Evolutionary conservation across 2,888 invertebrate genomes (phyloP).

Genomic region (Heliconius aoede): DNA sequence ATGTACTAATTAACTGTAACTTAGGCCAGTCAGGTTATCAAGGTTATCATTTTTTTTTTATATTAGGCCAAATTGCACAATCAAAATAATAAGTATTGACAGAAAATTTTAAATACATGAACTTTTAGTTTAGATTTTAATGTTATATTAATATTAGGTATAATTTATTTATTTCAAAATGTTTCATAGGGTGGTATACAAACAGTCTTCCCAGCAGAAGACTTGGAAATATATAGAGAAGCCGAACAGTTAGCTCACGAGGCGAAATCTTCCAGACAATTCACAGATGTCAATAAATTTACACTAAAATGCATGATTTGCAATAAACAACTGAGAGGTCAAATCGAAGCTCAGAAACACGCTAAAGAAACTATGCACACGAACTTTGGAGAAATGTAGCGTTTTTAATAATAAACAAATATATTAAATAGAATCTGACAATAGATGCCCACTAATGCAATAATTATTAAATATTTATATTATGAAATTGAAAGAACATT

Average conservation of each 20-base stretch:
- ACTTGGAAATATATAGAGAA: slow-evolving; percentile 88
- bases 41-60: too few species aligned
- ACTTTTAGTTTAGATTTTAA: too few species aligned
- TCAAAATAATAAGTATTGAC: too few species aligned
- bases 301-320: slow-evolving; percentile 93
- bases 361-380: slow-evolving; percentile 93
- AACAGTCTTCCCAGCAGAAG: slow-evolving; percentile 91
- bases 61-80: too few species aligned
- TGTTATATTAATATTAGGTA: too few species aligned
- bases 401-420: slow-evolving; percentile 5
- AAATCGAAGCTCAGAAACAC: slow-evolving; percentile 92
- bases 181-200: slow-evolving; percentile 86
- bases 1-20: too few species aligned
- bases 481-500: slow-evolving; percentile 18
- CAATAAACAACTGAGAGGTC: slow-evolving; percentile 89
- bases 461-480: slow-evolving; percentile 10
- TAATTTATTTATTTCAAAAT: too few species aligned
- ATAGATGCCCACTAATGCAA: slow-evolving; percentile 10
- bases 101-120: too few species aligned
- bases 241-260: slow-evolving; percentile 94
- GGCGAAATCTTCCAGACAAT: slow-evolving; percentile 94
- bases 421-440: slow-evolving; percentile 25
- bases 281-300: slow-evolving; percentile 94
- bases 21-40: too few species aligned
- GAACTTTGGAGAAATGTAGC: slow-evolving; percentile 90